Percentiles rank a stretch among this genome's conserved stretches.
phyloP scores from a whole-genome alignment of 2,113 vertebrate genomes.

The Leucosticte australis region DNA sequence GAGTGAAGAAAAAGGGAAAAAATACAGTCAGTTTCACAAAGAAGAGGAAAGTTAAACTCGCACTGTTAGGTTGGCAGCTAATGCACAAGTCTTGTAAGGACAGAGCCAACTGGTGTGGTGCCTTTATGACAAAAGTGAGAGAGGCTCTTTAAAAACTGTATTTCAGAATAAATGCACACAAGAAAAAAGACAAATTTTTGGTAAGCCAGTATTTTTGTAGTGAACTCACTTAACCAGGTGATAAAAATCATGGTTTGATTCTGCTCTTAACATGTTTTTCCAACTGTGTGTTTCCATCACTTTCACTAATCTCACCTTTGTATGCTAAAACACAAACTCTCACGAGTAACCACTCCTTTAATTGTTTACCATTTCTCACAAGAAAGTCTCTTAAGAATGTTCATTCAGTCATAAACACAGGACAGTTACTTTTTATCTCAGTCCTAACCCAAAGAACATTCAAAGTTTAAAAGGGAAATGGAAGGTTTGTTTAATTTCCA shows the following conservation, averaged over 20 bases:
- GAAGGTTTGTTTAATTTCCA: background rate
- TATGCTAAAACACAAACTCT: background rate
- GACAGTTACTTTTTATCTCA: background rate
- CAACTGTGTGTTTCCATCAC: background rate
- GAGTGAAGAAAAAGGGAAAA: background rate
- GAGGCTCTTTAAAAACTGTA: background rate
- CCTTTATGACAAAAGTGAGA: background rate
- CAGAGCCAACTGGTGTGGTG: background rate
- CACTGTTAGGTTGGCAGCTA: background rate
- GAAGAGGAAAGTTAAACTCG: background rate
- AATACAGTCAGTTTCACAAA: background rate
- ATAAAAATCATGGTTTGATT: background rate
- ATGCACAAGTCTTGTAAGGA: background rate
- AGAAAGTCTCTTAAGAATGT: background rate
- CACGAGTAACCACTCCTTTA: background rate
- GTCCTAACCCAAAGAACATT: background rate
- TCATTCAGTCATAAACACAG: background rate
- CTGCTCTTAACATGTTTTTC: background rate
- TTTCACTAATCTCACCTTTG: background rate
- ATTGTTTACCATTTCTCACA: background rate
- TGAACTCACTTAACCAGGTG: background rate
- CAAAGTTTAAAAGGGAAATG: background rate
- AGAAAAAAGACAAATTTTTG: fast-evolving
- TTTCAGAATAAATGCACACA: background rate
- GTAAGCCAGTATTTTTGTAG: background rate